phyloP scores from a whole-genome alignment of 2,888 invertebrate species.

The Trissolcus brochymenae region DNA sequence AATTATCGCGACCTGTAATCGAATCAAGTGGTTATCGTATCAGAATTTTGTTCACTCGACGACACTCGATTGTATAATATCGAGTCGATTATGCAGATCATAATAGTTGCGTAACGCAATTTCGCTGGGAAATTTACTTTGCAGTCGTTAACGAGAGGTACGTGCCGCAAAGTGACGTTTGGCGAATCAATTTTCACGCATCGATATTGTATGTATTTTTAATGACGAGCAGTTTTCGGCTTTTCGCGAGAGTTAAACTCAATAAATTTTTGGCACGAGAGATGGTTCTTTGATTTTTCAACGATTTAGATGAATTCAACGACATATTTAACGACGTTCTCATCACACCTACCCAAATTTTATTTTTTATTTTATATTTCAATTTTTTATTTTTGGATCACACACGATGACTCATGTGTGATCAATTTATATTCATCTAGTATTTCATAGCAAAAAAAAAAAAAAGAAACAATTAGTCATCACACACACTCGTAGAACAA shows the following conservation, averaged over 20 bases:
- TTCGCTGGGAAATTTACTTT: constrained; percentile 41
- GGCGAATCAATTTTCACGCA: constrained; percentile 23
- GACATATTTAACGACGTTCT: no score
- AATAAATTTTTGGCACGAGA: no score
- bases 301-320: no score
- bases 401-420: no score
- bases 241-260: neutral
- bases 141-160: constrained; percentile 38
- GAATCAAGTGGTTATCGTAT: constrained; percentile 59
- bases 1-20: constrained; percentile 72
- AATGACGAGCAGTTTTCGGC: constrained; percentile 15
- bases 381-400: no score
- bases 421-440: no score
- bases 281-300: no score
- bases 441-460: no score
- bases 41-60: constrained; percentile 43
- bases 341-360: no score
- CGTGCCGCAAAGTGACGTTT: constrained; percentile 45
- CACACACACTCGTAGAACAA: no score
- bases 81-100: constrained; percentile 50
- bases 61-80: constrained; percentile 51
- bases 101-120: constrained; percentile 51
- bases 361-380: no score
- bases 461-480: no score
- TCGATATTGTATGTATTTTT: constrained; percentile 16